Base-by-base conservation (phyloP, 92 coral and sea anemone genomes). In the Porites divaricata region DNA sequence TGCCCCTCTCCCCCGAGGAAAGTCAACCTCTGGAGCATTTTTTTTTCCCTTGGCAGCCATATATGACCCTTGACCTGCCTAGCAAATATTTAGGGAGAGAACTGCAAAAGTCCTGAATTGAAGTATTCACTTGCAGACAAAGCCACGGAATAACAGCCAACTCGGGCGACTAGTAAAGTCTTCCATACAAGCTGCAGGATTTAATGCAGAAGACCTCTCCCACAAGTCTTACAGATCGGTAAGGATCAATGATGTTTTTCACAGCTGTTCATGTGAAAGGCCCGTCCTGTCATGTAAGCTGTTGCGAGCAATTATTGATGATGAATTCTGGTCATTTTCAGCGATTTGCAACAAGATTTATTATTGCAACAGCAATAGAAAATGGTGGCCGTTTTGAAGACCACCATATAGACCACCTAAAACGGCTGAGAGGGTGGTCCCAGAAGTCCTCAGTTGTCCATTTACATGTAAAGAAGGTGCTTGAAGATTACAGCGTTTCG, bases 311-410 rank as follows among this genome's bases (percentile, higher is more conserved):
- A 9, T 53, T 53, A 9, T 53, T 53, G 57, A 53, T 9, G 7
- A 53, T 53, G 20, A 2, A 6, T 7, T 2, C 12, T 63, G 11
- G 26, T 63, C 9, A 63, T 63, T 63, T 63, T 63, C 22, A 35
- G 53, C 53, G 74, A 45, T 69, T 69, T 69, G 74, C 74, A 3
- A 69, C 74, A 10, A 6, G 74, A 12, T 69, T 69, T 11, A 53
- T 35, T 19, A 0, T 28, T 1, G 4, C 51, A 2, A 35, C 21
- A 1, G 74, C 74, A 15, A 28, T 35, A 2, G 74, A 35, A 13
- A 69, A 69, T 2, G 22, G 52, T 1, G 54, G 74, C 1, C 0
- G 74, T 0, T 69, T 69, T 9, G 52, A 11, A 2, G 52, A 69
- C 1, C 10, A 16, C 7, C 52, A 69, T 19, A 9, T 35, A 1